Evolutionary conservation across 2,113 vertebrate genomes (phyloP), one percentile per base, ranked within the genome.

Genomic region (Noctilio leporinus): DNA sequence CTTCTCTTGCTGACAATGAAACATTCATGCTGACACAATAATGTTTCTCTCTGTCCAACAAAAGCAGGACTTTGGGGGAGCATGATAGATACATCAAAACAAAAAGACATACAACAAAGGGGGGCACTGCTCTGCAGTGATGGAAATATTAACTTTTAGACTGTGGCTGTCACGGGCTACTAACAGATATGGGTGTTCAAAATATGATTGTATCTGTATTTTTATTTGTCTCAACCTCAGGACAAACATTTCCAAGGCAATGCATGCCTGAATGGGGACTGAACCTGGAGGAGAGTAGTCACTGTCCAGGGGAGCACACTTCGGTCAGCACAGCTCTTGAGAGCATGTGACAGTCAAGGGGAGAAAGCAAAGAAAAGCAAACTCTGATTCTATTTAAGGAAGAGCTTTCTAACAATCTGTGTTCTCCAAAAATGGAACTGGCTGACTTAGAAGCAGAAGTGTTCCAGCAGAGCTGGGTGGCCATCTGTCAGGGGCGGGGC

Each of bases 361-460:
- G 59, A 76, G 45, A 67, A 67, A 82, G 89, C 89, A 70, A 47
- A 96, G 92, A 95, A 67, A 93, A 65, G 64, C 24, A 62, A 89
- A 83, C 28, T 65, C 40, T 26, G 40, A 90, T 53, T 93, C 96
- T 96, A 97, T 97, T 97, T 97, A 95, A 96, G 97, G 94, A 93
- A 96, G 95, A 84, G 89, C 93, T 96, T 97, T 97, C 96, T 89
- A 97, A 89, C 95, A 96, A 97, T 95, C 95, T 96, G 95, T 86
- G 88, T 91, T 95, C 87, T 95, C 96, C 95, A 94, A 94, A 97
- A 97, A 96, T 89, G 96, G 96, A 95, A 70, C 8, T 83, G 90
- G 96, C 95, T 51, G 77, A 55, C 94, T 94, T 3, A 19, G 45
- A 83, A 16, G 73, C 4, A 15, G n/a, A 38, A 67, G 80, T 7